Evolutionary conservation across 2,888 invertebrate species (phyloP), one percentile per base, ranked within the genome.

Genomic region (Priocnemis perturbator): DNA sequence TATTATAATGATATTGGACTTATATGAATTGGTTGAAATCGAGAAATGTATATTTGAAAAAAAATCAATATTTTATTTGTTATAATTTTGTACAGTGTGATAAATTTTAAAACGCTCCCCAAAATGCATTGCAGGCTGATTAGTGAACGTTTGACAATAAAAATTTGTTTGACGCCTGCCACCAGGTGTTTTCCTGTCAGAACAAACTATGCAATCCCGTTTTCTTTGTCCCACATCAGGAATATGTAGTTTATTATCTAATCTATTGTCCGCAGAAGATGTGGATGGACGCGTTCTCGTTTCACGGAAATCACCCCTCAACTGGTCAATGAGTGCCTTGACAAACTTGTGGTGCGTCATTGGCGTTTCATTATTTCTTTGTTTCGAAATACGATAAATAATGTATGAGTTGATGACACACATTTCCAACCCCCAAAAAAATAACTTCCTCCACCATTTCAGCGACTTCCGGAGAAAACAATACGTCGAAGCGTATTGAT

Each of bases 361-460:
- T 62, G 73, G 57, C 63, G 72, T 76, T 68, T 69, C 15, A 59
- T 73, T 70, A 37, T 73, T 68, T 60, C 20, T 67, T 62, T 64
- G 7, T 60, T 60, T 52, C 59, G 48, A 66, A 26, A 44, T 57
- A 57, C 72, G 73, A 64, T 77, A 79, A 30, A 80, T 55, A 21
- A 79, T 77, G 64, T 74, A 81, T 9, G 74, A 67, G 59, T 81
- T 81, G 0, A 76, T 73, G 0, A 64, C 50, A 21, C 53, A 73
- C 44, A 77, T 71, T 71, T 82, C 73, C 61, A 81, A 48, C n/a
- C 76, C 79, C 73, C 76, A 74, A 68, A 81, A 81, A 72, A 81
- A 81, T 48, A 81, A 62, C 53, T 81, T 83, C 30, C 77, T 63
- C 79, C 81, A 78, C 80, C 79, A 82, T 72, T 84, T 80, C 9